Evolutionary conservation across 2,888 invertebrate species (phyloP).

Genomic region (Cosmopolites sordidus): DNA sequence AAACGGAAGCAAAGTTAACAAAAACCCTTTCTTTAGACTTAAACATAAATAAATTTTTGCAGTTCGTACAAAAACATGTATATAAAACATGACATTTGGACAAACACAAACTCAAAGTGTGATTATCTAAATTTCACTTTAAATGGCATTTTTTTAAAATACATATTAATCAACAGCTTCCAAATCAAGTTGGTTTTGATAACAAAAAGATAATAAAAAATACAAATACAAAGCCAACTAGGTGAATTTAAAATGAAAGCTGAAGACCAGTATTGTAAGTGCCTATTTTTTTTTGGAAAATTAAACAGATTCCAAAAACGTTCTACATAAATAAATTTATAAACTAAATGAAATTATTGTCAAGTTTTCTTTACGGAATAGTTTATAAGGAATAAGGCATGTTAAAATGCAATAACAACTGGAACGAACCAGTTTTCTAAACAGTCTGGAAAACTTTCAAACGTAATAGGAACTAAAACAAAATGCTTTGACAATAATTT

Average conservation of each 20-base stretch:
- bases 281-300: neutral
- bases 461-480: conserved; percentile 23
- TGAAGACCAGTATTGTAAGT: too few relatives aligned
- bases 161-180: too few relatives aligned
- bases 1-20: conserved; percentile 15
- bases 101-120: neutral
- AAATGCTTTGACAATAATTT: conserved; percentile 23
- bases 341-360: conserved; percentile 23
- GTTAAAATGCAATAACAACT: conserved; percentile 12
- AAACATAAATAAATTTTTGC: conserved; percentile 21
- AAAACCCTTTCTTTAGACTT: conserved; percentile 17
- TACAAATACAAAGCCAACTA: too few relatives aligned
- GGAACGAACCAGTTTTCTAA: neutral
- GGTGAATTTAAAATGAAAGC: too few relatives aligned
- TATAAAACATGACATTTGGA: too few relatives aligned
- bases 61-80: neutral
- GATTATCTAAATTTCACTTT: neutral
- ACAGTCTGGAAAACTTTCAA: neutral
- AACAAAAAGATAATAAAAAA: too few relatives aligned
- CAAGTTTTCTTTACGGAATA: conserved; percentile 15
- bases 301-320: conserved; percentile 2
- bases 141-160: too few relatives aligned
- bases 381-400: conserved; percentile 9
- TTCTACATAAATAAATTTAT: conserved; percentile 3
- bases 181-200: too few relatives aligned